Percentiles rank a stretch among this genome's conserved stretches.
These are phyloP conservation scores for Oreochromis spilurus DNA, from an alignment of 2,113 vertebrate genomes.

Conservation along the genomic window DNA sequence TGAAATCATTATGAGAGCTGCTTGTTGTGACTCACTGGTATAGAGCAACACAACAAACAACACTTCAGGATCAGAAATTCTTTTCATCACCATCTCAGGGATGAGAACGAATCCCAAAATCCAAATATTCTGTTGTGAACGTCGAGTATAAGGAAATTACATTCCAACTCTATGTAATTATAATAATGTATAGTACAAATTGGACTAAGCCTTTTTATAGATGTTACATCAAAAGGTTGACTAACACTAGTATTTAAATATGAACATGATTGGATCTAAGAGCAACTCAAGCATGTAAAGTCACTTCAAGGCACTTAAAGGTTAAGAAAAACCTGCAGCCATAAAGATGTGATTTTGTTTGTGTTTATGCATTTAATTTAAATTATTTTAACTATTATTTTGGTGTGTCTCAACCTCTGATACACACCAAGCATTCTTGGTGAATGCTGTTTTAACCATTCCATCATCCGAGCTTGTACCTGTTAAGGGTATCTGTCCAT, in stretches of 20 bases:
- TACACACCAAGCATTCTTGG: not conserved
- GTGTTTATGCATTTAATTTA: not conserved
- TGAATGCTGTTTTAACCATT: not conserved
- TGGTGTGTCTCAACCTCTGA: not conserved
- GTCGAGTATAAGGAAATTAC: constrained; percentile 12
- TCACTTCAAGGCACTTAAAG: not conserved
- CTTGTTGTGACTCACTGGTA: not conserved
- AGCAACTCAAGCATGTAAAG: not conserved
- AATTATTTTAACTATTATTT: not conserved
- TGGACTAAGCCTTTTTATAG: not conserved
- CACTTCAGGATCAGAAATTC: not conserved
- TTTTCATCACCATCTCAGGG: not conserved
- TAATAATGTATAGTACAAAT: not conserved
- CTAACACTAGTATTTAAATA: not conserved
- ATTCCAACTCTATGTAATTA: not conserved
- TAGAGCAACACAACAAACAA: not conserved
- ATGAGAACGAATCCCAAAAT: not conserved
- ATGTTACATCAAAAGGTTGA: not conserved
- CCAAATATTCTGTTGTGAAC: constrained; percentile 12
- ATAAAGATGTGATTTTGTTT: not conserved
- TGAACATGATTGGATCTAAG: not conserved
- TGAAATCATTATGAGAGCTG: not conserved
- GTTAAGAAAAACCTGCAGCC: not conserved
- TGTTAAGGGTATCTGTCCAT: not conserved
- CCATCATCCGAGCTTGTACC: not conserved